These are phyloP conservation scores for Sialis fuliginosa DNA, from an alignment of 2,888 invertebrate genomes.

Conservation along the genomic window DNA sequence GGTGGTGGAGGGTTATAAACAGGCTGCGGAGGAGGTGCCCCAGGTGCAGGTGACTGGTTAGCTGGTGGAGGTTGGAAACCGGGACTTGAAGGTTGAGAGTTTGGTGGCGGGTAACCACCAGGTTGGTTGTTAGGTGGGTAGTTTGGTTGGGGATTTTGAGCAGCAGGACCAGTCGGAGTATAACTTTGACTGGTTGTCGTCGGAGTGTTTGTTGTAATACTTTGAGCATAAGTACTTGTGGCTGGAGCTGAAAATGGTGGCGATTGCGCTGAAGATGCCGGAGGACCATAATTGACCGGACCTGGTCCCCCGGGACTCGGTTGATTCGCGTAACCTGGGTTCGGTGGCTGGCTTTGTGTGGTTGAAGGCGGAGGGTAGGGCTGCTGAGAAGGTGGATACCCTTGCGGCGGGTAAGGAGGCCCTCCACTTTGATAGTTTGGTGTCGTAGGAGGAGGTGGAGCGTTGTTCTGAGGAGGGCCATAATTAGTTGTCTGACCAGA, in stretches of 20 bases:
- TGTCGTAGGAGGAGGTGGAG: slow-evolving; percentile 19
- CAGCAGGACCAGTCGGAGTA: slow-evolving; percentile 35
- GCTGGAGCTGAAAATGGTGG: slow-evolving; percentile 41
- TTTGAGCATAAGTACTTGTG: slow-evolving; percentile 20
- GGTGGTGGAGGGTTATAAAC: slow-evolving; percentile 17
- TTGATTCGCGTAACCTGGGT: slow-evolving; percentile 35
- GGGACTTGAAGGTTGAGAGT: slow-evolving; percentile 26
- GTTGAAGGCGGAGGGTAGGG: slow-evolving; percentile 36
- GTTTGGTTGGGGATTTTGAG: slow-evolving; percentile 20
- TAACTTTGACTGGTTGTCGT: slow-evolving; percentile 38
- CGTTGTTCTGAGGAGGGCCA: slow-evolving; percentile 11
- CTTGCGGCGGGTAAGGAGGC: slow-evolving; percentile 18
- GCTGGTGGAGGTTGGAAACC: slow-evolving; percentile 26
- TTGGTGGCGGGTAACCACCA: slow-evolving; percentile 23
- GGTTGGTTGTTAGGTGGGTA: slow-evolving; percentile 44
- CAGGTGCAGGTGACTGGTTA: slow-evolving; percentile 13
- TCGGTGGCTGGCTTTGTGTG: slow-evolving; percentile 36
- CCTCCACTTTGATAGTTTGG: slow-evolving; percentile 29
- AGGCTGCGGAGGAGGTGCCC: slow-evolving; percentile 15
- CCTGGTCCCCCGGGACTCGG: slow-evolving; percentile 32
- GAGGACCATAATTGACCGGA: slow-evolving; percentile 41
- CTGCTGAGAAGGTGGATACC: slow-evolving; percentile 35
- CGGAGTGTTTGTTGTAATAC: slow-evolving; percentile 31
- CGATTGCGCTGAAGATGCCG: slow-evolving; percentile 31
- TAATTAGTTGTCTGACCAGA: slow-evolving; percentile 19